Base-by-base conservation (phyloP, 1,140 invertebrate genomes). In the Drosophila tani region DNA sequence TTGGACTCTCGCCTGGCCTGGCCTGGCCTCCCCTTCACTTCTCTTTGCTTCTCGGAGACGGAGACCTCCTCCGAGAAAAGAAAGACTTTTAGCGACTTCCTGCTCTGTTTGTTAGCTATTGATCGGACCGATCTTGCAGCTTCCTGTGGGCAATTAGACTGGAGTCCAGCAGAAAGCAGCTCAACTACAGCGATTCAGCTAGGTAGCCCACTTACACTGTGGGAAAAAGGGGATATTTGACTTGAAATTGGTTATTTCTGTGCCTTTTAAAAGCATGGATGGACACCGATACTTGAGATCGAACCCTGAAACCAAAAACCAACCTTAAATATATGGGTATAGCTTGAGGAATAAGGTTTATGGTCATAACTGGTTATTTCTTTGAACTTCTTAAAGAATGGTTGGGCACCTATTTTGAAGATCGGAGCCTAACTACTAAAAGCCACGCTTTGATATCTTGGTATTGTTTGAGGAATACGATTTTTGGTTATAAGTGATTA, bases 121-220 rank as follows among this genome's bases (percentile, higher is more conserved):
- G 83, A 86, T 87, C 83, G 73, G 59, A 29, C 75, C 67, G 75
- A 74, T 50, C 59, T 80, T 69, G 43, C 47, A 80, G 83, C 83
- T 87, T 87, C 83, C 83, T 87, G 83, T 79, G 67, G 80, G 62
- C 83, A 86, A 86, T 86, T 86, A 87, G 83, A 86, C 79, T 66
- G 81, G 74, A 66, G 60, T 41, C 81, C 58, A 51, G 51, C 82
- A 55, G 41, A 66, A 67, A 24, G 29, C 59, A 49, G 38, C 21
- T 46, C 32, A 55, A 53, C 64, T 47, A 66, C 38, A 60, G 41
- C 38, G 40, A 55, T 63, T 47, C 46, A 58, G 15, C n/a, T 11
- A 50, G 43, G 19, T 47, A 21, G 55, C 24, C 15, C 38, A 65
- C 12, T 38, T 67, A 67, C 65, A 65, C 65, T 49, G 59, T 1